Conservation (phyloP, 2,797 vertebrate genomes). For the Scyliorhinus canicula region DNA sequence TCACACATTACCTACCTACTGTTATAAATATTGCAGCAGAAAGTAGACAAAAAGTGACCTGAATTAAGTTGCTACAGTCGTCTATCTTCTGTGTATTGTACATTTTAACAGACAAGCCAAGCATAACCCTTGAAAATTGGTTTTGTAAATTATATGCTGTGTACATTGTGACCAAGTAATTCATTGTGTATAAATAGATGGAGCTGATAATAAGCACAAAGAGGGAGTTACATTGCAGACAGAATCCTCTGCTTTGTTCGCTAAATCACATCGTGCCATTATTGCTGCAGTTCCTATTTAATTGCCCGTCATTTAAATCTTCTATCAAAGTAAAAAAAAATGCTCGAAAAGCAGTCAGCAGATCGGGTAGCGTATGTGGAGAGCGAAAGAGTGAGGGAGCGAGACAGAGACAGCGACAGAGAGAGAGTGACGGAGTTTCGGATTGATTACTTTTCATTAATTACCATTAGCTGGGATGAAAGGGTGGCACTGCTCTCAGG, state of each 20-base stretch:
- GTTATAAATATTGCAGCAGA: not conserved
- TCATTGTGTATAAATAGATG: not conserved
- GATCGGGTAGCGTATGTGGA: not conserved
- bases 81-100: not conserved
- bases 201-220: not conserved
- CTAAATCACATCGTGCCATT: not conserved
- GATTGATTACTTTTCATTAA: not conserved
- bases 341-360: not conserved
- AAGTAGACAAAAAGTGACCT: not conserved
- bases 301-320: not conserved
- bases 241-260: not conserved
- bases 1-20: not conserved
- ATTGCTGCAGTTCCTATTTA: not conserved
- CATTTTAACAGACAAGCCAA: not conserved
- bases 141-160: not conserved
- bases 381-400: not conserved
- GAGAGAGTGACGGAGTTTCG: too few species aligned
- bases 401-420: too few species aligned
- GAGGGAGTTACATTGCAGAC: not conserved
- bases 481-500: not conserved
- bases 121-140: not conserved
- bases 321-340: not conserved
- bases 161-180: not conserved
- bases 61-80: not conserved
- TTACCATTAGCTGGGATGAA: not conserved